A percentile compares a stretch with the other conserved stretches of the same genome.
Conservation (phyloP, 1,140 invertebrate species). For the Drosophila cardini region DNA sequence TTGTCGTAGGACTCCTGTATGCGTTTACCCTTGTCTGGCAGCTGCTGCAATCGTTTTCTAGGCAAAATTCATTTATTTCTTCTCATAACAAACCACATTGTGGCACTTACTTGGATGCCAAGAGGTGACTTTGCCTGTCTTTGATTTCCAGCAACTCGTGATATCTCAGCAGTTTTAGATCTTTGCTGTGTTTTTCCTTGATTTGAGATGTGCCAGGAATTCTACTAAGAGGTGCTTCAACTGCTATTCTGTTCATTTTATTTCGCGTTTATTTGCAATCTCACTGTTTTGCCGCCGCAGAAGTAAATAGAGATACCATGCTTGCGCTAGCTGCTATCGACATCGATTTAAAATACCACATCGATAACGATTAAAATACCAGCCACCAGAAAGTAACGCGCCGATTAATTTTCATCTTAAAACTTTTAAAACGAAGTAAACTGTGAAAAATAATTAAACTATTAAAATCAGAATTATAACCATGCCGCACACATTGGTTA, state of each 20-base stretch:
- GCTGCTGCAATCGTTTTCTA: slow-evolving; percentile 84
- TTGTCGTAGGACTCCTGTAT: slow-evolving; percentile 86
- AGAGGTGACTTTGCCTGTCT: slow-evolving; percentile 85
- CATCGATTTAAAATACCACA: not conserved
- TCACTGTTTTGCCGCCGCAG: not conserved
- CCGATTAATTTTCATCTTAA: not conserved
- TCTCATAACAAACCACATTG: slow-evolving; percentile 9
- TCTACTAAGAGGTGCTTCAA: slow-evolving; percentile 41
- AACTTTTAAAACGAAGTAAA: slow-evolving; percentile 11
- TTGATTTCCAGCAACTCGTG: slow-evolving; percentile 85
- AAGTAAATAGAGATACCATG: not conserved
- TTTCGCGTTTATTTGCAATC: slow-evolving; percentile 11
- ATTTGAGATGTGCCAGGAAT: slow-evolving; percentile 57
- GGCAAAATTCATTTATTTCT: slow-evolving; percentile 6
- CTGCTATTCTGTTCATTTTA: slow-evolving; percentile 1
- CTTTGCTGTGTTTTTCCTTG: slow-evolving; percentile 63
- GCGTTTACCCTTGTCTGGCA: slow-evolving; percentile 89
- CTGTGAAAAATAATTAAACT: slow-evolving; percentile 1
- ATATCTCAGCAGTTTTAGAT: slow-evolving; percentile 84
- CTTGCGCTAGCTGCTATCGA: not conserved
- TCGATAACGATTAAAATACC: not conserved
- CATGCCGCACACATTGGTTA: slow-evolving; percentile 43
- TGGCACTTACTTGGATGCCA: slow-evolving; percentile 85
- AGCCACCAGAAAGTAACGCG: too few species aligned
- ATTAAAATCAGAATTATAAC: not conserved